A percentile compares a stretch with the other conserved stretches of the same genome.
Conservation (phyloP, 2,888 invertebrate genomes). For the Eutolmus rufibarbis region DNA sequence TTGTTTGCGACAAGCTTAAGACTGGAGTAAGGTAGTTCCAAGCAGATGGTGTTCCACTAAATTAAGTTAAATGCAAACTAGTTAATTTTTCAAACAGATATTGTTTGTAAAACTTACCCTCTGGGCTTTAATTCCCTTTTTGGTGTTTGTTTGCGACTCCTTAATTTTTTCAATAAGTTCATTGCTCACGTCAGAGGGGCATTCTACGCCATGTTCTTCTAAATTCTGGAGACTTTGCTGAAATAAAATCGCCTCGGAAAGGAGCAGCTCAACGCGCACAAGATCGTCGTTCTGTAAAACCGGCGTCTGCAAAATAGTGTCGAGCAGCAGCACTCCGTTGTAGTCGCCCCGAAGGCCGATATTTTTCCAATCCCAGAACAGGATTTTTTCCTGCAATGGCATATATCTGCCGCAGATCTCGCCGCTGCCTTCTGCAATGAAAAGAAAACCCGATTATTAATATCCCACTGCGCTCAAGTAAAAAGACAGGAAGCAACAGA, state of each 20-base stretch:
- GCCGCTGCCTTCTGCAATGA: slow-evolving; percentile 66
- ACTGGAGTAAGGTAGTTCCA: slow-evolving; percentile 80
- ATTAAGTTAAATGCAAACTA: slow-evolving; percentile 36
- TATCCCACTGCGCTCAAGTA: background rate
- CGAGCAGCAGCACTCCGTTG: slow-evolving; percentile 87
- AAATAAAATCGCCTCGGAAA: slow-evolving; percentile 87
- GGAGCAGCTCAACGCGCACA: slow-evolving; percentile 83
- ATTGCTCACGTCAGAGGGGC: slow-evolving; percentile 77
- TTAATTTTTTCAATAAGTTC: slow-evolving; percentile 80
- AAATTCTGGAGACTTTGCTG: slow-evolving; percentile 80
- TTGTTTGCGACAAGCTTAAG: slow-evolving; percentile 81
- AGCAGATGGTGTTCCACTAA: slow-evolving; percentile 91
- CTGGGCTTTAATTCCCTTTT: slow-evolving; percentile 88
- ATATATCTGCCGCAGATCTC: slow-evolving; percentile 77
- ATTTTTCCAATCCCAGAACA: slow-evolving; percentile 82
- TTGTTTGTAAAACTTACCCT: slow-evolving; percentile 68
- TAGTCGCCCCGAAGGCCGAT: slow-evolving; percentile 88
- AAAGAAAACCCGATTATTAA: background rate
- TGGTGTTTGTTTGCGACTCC: slow-evolving; percentile 73
- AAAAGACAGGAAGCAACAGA: background rate
- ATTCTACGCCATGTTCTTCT: slow-evolving; percentile 78
- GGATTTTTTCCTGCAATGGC: slow-evolving; percentile 80
- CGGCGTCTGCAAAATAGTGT: slow-evolving; percentile 87
- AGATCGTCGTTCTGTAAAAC: slow-evolving; percentile 77
- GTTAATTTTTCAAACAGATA: background rate